Evolutionary conservation across 2,888 invertebrate species (phyloP), one percentile per base, ranked within the genome.

Genomic region (Microctonus brassicae): DNA sequence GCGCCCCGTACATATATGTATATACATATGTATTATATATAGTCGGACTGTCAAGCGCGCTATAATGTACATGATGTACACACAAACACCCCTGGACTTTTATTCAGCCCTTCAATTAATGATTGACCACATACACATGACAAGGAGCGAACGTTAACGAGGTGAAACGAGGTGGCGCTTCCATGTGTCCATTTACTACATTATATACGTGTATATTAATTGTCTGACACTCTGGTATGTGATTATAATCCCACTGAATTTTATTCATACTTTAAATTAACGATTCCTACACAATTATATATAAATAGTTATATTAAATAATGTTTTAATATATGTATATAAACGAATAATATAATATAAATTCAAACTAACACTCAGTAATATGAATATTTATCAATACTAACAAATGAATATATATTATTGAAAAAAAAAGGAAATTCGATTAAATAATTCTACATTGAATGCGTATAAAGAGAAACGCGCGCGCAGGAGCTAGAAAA

Each of bases 381-480:
- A n/a, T 2, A 39, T 11, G n/a, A 39, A 39, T 52, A 33, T 10
- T 29, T 17, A 17, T 4, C 17, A 17, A 17, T 20, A 7, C n/a
- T 20, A 26, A 58, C 29, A 29, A 7, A 5, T 29, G 29, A 7
- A 7, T 7, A 29, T 3, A 29, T 3, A 29, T 3, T 29, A 29
- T 5, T 5, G 7, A 29, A 29, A 63, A 47, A 55, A 62, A 76
- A 73, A 71, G 73, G 69, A 75, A 75, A 76, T 69, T 73, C 72
- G 66, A 75, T 73, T 71, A 75, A 75, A 47, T 47, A 73, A 73
- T 64, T 76, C 72, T 72, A 70, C 74, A 61, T 68, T 52, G 26
- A 47, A 47, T 17, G 47, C 20, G 47, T 47, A 47, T 47, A 47
- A 17, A 55, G 64, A 69, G 62, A 39, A 57, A 63, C 70, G 57